A percentile compares a stretch with the other conserved stretches of the same genome.
Evolutionary conservation across 1,140 invertebrate genomes (phyloP).

Genomic region (Ericerus pela): DNA sequence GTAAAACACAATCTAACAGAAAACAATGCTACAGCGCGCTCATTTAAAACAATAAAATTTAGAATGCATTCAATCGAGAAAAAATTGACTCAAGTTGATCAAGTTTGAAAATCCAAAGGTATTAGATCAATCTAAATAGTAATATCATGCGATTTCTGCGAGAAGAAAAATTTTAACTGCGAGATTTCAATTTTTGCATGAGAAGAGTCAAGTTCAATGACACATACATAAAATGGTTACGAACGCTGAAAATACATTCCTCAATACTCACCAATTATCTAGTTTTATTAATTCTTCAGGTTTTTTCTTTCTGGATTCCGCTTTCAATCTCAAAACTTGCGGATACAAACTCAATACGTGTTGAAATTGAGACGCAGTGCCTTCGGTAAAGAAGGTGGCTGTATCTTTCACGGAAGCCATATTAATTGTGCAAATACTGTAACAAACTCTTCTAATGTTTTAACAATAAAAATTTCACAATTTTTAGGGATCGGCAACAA

Average conservation of each 20-base stretch:
- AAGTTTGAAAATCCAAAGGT: too few species aligned
- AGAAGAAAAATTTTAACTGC: too few species aligned
- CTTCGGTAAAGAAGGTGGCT: slow-evolving; percentile 77
- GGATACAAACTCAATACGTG: slow-evolving; percentile 77
- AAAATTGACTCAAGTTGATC: too few species aligned
- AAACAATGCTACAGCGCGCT: not conserved
- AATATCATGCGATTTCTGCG: too few species aligned
- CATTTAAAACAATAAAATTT: too few species aligned
- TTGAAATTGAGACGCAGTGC: slow-evolving; percentile 69
- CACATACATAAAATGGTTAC: too few species aligned
- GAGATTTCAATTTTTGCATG: too few species aligned
- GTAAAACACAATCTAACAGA: too few species aligned
- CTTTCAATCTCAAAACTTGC: slow-evolving; percentile 69
- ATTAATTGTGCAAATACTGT: slow-evolving; percentile 6
- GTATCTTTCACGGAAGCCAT: slow-evolving; percentile 75
- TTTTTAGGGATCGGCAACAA: not conserved
- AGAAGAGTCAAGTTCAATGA: not conserved
- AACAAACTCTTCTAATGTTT: not conserved
- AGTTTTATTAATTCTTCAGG: slow-evolving; percentile 83
- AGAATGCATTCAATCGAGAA: too few species aligned
- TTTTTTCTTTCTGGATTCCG: slow-evolving; percentile 73
- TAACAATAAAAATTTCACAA: too few species aligned
- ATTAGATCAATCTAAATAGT: too few species aligned
- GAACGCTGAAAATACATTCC: too few species aligned
- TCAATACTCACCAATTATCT: slow-evolving; percentile 78